Percentiles rank a stretch among this genome's conserved stretches.
Conservation (phyloP, 2,797 vertebrate species). For the Nothura maculosa region DNA sequence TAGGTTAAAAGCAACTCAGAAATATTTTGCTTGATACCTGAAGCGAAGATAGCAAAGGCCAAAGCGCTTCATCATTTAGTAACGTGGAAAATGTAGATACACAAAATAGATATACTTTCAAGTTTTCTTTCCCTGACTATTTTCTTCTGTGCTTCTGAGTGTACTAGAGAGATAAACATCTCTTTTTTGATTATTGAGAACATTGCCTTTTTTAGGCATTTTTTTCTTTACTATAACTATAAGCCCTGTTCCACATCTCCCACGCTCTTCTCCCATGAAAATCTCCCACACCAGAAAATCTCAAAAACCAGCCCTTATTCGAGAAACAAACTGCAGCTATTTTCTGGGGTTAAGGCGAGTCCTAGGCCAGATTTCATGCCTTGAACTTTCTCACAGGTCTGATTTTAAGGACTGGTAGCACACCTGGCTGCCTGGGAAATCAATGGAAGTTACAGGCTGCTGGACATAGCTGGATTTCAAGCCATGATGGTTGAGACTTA, state of each 20-base stretch:
- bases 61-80: not conserved
- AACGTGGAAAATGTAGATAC: not conserved
- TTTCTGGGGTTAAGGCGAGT: not conserved
- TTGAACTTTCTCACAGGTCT: not conserved
- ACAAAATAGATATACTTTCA: not conserved
- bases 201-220: not conserved
- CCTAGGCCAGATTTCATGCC: not conserved
- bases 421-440: not conserved
- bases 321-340: not conserved
- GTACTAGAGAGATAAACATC: not conserved
- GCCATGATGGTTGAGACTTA: not conserved
- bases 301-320: not conserved
- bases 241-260: conserved; percentile 4
- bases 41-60: not conserved
- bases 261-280: not conserved
- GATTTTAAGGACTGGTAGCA: not conserved
- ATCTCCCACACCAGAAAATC: not conserved
- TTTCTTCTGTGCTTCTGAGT: not conserved
- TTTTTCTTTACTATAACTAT: conserved; percentile 15
- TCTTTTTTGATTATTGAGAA: not conserved
- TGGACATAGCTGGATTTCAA: not conserved
- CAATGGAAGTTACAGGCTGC: not conserved
- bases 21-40: conserved; percentile 3
- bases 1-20: conserved; percentile 20
- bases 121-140: not conserved